phyloP scores from a whole-genome alignment of 2,797 vertebrate genomes.

The Enteromius viviparus region DNA sequence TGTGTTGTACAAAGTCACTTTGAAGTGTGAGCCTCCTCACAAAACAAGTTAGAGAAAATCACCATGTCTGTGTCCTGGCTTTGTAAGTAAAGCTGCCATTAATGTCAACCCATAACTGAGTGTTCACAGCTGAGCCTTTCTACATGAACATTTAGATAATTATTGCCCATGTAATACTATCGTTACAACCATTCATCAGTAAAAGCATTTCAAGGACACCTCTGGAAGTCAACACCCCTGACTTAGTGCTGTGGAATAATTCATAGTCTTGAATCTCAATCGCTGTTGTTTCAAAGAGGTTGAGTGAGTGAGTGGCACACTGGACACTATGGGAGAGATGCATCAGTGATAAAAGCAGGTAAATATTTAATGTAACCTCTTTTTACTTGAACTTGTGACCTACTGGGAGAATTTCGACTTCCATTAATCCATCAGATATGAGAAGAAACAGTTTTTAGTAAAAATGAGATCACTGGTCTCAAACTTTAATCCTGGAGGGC shows the following conservation, averaged over 20 bases:
- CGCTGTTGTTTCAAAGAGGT: constrained; percentile 9
- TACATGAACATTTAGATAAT: constrained; percentile 35
- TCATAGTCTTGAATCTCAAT: constrained; percentile 34
- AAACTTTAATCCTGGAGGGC: too few species aligned
- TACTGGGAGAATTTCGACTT: not conserved
- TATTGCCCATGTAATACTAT: constrained; percentile 17
- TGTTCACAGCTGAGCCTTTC: constrained; percentile 8
- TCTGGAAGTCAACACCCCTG: constrained; percentile 21
- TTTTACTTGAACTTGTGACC: not conserved
- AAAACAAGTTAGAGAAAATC: not conserved
- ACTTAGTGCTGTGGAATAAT: constrained; percentile 12
- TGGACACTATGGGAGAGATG: not conserved
- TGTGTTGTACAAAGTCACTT: constrained; percentile 11
- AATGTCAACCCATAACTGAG: constrained; percentile 11
- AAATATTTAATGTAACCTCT: not conserved
- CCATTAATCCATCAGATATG: not conserved
- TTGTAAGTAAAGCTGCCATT: constrained; percentile 17
- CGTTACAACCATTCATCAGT: constrained; percentile 2
- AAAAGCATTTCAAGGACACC: constrained; percentile 9
- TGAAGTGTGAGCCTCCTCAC: not conserved
- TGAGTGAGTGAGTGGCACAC: not conserved
- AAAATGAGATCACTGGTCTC: too few species aligned
- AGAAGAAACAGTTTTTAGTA: not conserved
- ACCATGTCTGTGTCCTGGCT: not conserved
- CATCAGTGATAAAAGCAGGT: not conserved